phyloP scores from a whole-genome alignment of 2,888 invertebrate genomes.

The Caenorhabditis sp. region DNA sequence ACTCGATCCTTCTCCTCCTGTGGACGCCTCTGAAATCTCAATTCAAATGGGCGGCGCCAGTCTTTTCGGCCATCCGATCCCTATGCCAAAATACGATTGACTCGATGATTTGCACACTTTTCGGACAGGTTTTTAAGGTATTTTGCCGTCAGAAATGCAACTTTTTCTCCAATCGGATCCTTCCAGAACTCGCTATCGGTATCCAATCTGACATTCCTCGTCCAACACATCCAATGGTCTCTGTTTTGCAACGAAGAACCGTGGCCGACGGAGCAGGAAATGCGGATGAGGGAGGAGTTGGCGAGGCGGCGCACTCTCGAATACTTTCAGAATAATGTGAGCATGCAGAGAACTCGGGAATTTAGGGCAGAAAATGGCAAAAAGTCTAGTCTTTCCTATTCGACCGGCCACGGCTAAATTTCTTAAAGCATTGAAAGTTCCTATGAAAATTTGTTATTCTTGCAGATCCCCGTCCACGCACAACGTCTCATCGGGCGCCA shows the following conservation, averaged over 20 bases:
- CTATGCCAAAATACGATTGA: conserved; percentile 36
- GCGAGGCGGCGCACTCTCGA: conserved; percentile 70
- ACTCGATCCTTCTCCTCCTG: conserved; percentile 39
- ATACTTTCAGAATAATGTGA: conserved; percentile 55
- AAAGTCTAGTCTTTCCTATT: no score
- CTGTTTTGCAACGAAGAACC: conserved; percentile 64
- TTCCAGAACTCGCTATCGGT: conserved; percentile 38
- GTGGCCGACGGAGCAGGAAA: conserved; percentile 70
- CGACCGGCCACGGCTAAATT: no score
- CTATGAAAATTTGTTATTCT: no score
- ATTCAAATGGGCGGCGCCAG: conserved; percentile 13
- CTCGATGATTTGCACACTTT: conserved; percentile 13
- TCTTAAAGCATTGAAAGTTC: no score
- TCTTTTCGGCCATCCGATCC: conserved; percentile 29
- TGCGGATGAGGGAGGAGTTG: conserved; percentile 69
- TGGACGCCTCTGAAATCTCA: conserved; percentile 33
- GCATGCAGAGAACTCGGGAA: no score
- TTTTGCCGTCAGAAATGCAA: no score
- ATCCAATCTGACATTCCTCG: conserved; percentile 49
- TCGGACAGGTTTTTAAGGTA: neutral
- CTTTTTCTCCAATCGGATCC: neutral
- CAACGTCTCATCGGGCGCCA: conserved; percentile 56
- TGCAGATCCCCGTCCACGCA: conserved; percentile 55
- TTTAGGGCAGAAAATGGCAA: no score
- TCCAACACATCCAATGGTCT: conserved; percentile 63